phyloP scores from a whole-genome alignment of 2,113 vertebrate genomes.

The Benitochromis conjunctus region DNA sequence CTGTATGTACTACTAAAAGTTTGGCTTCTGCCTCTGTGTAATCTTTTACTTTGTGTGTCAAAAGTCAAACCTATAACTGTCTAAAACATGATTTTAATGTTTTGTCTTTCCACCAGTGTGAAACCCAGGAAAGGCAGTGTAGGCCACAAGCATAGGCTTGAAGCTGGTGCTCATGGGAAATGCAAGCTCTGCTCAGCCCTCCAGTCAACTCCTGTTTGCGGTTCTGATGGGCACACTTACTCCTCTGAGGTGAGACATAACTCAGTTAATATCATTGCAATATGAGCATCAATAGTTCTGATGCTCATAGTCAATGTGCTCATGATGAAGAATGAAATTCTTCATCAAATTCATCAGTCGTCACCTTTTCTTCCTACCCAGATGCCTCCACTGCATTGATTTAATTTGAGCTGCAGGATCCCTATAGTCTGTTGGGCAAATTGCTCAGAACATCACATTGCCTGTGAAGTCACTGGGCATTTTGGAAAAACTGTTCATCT shows the following conservation, averaged over 20 bases:
- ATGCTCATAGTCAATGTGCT: not conserved
- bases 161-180: constrained; percentile 74
- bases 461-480: not conserved
- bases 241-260: constrained; percentile 74
- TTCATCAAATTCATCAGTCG: not conserved
- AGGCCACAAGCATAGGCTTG: constrained; percentile 79
- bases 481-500: not conserved
- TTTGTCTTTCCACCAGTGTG: constrained; percentile 37
- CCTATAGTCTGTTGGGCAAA: not conserved
- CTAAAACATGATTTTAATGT: not conserved
- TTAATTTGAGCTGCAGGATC: not conserved
- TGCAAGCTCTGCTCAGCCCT: constrained; percentile 80
- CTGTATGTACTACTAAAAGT: not conserved
- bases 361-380: not conserved
- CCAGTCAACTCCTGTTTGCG: constrained; percentile 61
- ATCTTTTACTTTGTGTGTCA: not conserved
- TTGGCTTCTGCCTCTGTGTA: not conserved
- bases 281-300: not conserved
- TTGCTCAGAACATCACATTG: not conserved
- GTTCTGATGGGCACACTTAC: constrained; percentile 83
- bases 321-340: not conserved
- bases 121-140: constrained; percentile 59
- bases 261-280: not conserved
- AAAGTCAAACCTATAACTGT: not conserved
- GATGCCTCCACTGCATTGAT: not conserved